Conservation (phyloP, 2,113 vertebrate genomes). For the Recurvirostra avosetta region DNA sequence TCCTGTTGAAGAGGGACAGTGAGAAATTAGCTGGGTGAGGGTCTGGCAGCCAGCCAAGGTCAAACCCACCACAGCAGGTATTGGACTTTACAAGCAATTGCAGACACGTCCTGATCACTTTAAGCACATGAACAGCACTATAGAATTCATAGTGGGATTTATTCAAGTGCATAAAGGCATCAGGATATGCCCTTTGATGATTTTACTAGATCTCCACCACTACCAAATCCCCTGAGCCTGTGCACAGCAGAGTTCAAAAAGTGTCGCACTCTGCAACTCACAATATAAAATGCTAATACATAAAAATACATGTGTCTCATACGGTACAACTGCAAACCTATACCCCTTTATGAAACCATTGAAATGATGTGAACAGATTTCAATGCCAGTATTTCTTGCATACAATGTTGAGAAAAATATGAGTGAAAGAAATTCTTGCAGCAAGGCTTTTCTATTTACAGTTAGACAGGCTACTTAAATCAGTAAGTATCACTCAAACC, state of each 20-base stretch:
- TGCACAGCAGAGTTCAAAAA: not conserved
- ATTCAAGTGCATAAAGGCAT: not conserved
- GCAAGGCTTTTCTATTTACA: not conserved
- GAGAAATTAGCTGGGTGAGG: not conserved
- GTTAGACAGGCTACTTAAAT: not conserved
- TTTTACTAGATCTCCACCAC: not conserved
- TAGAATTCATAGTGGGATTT: not conserved
- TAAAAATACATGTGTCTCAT: not conserved
- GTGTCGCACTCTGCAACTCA: not conserved
- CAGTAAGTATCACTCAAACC: not conserved
- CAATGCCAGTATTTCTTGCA: not conserved
- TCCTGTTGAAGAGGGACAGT: not conserved
- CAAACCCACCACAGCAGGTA: not conserved
- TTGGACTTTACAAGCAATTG: not conserved
- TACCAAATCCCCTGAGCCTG: not conserved
- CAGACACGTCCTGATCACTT: not conserved
- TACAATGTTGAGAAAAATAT: not conserved
- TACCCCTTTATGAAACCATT: not conserved
- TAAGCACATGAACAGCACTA: not conserved
- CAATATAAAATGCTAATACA: not conserved
- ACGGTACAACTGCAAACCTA: not conserved
- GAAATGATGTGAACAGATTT: not conserved
- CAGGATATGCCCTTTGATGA: not conserved
- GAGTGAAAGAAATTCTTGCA: not conserved
- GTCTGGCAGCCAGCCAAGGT: not conserved